These are phyloP conservation scores for Oreochromis tanganicae DNA, from an alignment of 2,113 vertebrate species.

Conservation along the genomic window DNA sequence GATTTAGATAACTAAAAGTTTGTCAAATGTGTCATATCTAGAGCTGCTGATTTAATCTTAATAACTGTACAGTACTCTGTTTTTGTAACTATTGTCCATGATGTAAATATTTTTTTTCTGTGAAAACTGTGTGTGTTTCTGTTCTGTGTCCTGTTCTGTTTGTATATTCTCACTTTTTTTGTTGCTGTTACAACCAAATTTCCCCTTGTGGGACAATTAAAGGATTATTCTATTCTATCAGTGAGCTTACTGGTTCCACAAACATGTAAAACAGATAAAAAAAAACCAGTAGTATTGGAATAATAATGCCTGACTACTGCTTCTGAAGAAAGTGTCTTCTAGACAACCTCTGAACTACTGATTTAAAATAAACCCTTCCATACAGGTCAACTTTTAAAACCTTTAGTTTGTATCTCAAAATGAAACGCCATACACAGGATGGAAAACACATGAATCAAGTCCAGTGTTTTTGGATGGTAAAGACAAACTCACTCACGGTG, in stretches of 20 bases:
- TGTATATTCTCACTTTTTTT: neutral
- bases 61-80: accelerated
- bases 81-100: neutral
- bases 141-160: neutral
- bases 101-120: neutral
- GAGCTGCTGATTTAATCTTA: neutral
- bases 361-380: neutral
- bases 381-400: neutral
- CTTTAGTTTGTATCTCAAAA: neutral
- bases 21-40: neutral
- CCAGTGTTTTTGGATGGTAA: neutral
- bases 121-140: neutral
- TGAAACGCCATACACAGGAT: neutral
- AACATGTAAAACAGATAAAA: neutral
- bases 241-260: neutral
- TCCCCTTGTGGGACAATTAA: neutral
- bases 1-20: neutral
- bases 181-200: neutral
- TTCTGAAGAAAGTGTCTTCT: neutral
- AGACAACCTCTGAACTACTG: neutral
- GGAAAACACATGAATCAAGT: neutral
- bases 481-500: neutral
- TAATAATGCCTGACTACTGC: neutral
- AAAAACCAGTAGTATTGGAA: accelerated
- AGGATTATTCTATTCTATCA: neutral